Base-by-base conservation (phyloP, 2,797 vertebrate species). In the Rhinophrynus dorsalis region DNA sequence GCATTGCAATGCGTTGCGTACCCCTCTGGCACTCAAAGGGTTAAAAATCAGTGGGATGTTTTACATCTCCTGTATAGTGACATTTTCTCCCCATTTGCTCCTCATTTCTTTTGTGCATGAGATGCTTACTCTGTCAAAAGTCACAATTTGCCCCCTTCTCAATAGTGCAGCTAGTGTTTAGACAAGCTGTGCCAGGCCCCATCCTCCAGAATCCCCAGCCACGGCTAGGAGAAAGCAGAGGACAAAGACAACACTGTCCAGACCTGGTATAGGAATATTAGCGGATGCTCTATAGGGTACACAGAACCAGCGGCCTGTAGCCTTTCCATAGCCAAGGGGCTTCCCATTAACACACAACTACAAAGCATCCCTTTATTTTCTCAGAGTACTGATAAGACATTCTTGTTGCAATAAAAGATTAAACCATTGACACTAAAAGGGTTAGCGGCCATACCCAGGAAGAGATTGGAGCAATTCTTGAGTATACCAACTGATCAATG, bases 191-290 rank as follows among this genome's bases (percentile, higher is more conserved):
- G 38, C 67, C 57, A 54, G 45, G 30, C 56, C n/a, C 40, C 30
- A 60, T 40, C 60, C 57, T 29, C 32, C 23, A n/a, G 30, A 60
- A 30, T 68, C 66, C 44, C 56, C 44, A 52, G 56, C 30, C 45
- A 13, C 55, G 3, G 18, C 3, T 11, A 40, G 30, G 66, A 50
- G 15, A 21, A 59, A 29, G 26, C n/a, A 12, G 29, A 24, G 51
- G 37, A 69, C 67, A 69, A 69, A 69, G 66, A 13, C 2, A 35
- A 61, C 57, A 45, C 48, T 44, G 67, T 69, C 35, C 38, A 32
- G 37, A 52, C n/a, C n/a, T n/a, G n/a, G 35, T 52, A 44, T 44
- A 44, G n/a, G 58, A 51, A 54, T 54, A 69, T 55, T 45, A 61
- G 67, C 56, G 18, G 55, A 45, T 35, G 58, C 42, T n/a, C 5